Evolutionary conservation across 2,113 vertebrate species (phyloP).

Genomic region (Salvelinus namaycush): DNA sequence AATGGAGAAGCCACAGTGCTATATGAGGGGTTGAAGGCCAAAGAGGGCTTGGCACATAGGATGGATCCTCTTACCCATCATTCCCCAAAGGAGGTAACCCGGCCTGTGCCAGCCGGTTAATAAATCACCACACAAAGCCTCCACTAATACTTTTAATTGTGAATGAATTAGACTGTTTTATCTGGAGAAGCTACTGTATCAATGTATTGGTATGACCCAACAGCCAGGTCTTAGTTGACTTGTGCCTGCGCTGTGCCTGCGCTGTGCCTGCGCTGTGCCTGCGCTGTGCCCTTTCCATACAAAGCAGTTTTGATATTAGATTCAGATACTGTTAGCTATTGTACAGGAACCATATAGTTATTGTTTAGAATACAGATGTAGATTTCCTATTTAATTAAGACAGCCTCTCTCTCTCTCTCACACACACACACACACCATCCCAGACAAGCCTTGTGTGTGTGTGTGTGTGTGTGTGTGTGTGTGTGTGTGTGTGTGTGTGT

Average conservation of each 20-base stretch:
- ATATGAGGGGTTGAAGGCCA: not conserved
- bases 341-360: not conserved
- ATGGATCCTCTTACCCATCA: slow-evolving; percentile 62
- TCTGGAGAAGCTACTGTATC: slow-evolving; percentile 36
- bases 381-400: not conserved
- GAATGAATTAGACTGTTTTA: slow-evolving; percentile 62
- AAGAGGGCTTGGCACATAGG: not conserved
- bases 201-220: slow-evolving; percentile 22
- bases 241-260: no score
- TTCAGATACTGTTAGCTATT: no score
- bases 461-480: slow-evolving; percentile 4
- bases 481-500: no score
- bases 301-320: no score
- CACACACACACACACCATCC: no score
- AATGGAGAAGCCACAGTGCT: slow-evolving; percentile 67
- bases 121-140: slow-evolving; percentile 73
- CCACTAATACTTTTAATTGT: slow-evolving; percentile 71
- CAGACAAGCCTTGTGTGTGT: not conserved
- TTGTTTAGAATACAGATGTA: no score
- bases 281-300: no score
- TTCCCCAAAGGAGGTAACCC: slow-evolving; percentile 71
- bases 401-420: no score
- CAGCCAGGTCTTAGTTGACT: no score
- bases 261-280: no score
- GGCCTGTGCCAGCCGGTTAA: slow-evolving; percentile 65